Base-by-base conservation (phyloP, 1,140 invertebrate genomes). In the Drosophila takahashii region DNA sequence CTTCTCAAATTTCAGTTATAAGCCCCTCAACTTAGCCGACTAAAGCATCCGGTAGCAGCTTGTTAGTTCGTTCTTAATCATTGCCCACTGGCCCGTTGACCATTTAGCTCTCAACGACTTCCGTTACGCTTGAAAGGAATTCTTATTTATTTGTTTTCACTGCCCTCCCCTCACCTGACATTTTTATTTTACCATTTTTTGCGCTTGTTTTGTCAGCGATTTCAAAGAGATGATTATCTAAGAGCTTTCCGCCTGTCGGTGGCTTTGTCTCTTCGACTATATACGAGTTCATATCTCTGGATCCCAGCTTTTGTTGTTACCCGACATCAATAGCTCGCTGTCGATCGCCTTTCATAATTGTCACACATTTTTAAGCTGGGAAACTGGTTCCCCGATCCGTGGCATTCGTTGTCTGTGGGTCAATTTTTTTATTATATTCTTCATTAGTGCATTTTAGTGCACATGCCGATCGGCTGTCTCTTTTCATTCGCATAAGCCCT, bases 271-370 rank as follows among this genome's bases (percentile, higher is more conserved):
- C 44, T 13, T 42, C 4, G 26, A 8, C 41, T 27, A 45, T 44
- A 42, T 39, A 16, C 36, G 18, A 9, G 18, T 9, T 22, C 13
- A 34, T 52, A 50, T 50, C 3, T 47, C 8, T 27, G 26, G 26
- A 50, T 50, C 47, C 29, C 36, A 27, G 39, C 79, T 65, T 79
- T 84, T 83, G 80, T 83, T 79, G 42, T 75, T 61, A 18, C 45
- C 73, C 53, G 73, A 32, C 80, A 77, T 77, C 77, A 67, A 79
- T 84, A 84, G 76, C 81, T 48, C 57, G 39, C 61, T 45, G 65
- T 60, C 77, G 81, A 85, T 85, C 81, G 81, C 73, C 73, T 77
- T 66, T 85, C 77, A 85, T 85, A 85, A 81, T 86, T 85, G 81
- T 85, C 81, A 86, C 81, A 85, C 77, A 86, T 85, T 85, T 81